Base-by-base conservation (phyloP, 2,113 vertebrate genomes). In the Columba livia region DNA sequence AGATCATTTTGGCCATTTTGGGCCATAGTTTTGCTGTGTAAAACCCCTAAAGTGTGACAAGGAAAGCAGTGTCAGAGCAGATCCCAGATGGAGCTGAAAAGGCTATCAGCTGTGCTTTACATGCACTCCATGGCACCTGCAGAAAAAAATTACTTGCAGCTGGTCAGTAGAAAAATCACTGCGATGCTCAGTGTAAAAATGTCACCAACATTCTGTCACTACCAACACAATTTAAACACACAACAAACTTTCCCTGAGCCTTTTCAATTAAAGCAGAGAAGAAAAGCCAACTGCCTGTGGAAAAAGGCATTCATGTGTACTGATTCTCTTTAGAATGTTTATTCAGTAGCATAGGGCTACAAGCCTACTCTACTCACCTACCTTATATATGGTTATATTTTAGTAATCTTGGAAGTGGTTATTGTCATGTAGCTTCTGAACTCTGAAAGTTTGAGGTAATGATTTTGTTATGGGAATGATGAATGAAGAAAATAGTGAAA, bases 111-210 rank as follows among this genome's bases (percentile, higher is more conserved):
- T 90, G 58, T 92, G 65, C 44, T 94, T 92, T 50, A 18, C 73
- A 94, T 66, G 42, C 8, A 0, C 23, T 74, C 28, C 23, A 56
- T 23, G 54, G 48, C 4, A 51, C 31, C 50, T 1, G 0, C 48
- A 50, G 42, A 12, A 61, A 77, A 86, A 79, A 93, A 72, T 42
- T 32, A 7, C 34, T 84, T 89, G 38, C 72, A 96, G 90, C 61
- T 96, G 93, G 72, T 95, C 85, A 96, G 50, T 85, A 61, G 71
- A 95, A 95, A 86, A 79, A 92, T 90, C 61, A 64, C 19, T 84
- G 53, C 3, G 10, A 75, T 42, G 42, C 54, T 84, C 53, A 36
- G n/a, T 0, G 1, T 40, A 77, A 94, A 94, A 92, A 82, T 75
- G 50, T 73, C 54, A 94, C 57, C 0, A 1, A 50, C 77, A 50